A percentile compares a stretch with the other conserved stretches of the same genome.
Conservation (phyloP, 2,888 invertebrate genomes). For the Ischnura elegans region DNA sequence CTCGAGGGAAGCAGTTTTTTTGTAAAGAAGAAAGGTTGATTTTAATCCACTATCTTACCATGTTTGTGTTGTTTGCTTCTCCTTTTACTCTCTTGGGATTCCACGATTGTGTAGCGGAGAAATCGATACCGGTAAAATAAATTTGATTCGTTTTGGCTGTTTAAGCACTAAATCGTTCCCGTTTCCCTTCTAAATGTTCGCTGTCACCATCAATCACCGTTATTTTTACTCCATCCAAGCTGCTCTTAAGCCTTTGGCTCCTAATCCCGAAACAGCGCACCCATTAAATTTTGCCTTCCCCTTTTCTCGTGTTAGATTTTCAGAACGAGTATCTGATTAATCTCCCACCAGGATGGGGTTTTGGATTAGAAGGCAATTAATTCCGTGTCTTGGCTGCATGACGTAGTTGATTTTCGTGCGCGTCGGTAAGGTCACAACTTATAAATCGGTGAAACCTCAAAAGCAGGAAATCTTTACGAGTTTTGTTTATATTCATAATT, state of each 20-base stretch:
- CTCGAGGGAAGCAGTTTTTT: neutral
- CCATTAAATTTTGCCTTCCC: neutral
- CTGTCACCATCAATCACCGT: neutral
- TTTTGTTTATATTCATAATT: no score
- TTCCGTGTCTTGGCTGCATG: neutral
- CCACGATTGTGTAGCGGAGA: neutral
- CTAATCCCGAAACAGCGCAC: neutral
- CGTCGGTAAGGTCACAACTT: neutral
- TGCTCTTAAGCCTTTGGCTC: neutral
- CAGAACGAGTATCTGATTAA: neutral
- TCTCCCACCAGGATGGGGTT: neutral
- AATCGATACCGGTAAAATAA: neutral
- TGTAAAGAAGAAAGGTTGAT: neutral
- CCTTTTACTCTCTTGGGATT: neutral
- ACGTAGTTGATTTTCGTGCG: neutral
- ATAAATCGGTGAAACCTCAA: no score
- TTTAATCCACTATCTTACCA: neutral
- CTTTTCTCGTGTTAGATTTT: constrained; percentile 9
- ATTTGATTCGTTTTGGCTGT: neutral
- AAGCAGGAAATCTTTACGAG: no score
- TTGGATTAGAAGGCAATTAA: neutral
- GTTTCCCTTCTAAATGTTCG: neutral
- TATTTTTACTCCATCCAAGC: neutral
- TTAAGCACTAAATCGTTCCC: neutral
- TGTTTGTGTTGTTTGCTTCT: neutral